Percentiles rank a stretch among this genome's conserved stretches.
Evolutionary conservation across 2,113 vertebrate genomes (phyloP).

Genomic region (Galemys pyrenaicus): DNA sequence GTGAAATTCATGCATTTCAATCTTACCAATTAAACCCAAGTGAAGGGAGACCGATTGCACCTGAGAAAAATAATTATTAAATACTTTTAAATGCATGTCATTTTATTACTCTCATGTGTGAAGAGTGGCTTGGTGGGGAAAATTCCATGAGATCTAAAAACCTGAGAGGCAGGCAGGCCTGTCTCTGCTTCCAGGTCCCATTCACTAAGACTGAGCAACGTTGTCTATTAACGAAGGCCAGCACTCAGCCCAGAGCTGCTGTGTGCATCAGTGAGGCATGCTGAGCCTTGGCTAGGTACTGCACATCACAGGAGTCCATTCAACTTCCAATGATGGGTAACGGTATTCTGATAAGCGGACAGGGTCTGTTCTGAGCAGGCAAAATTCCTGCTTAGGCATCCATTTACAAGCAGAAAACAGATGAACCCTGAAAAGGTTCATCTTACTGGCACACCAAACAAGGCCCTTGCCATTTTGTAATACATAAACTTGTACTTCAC

Average conservation of each 20-base stretch:
- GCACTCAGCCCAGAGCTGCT: background rate
- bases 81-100: background rate
- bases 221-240: background rate
- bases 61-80: slow-evolving; percentile 50
- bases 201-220: background rate
- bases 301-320: background rate
- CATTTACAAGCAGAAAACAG: background rate
- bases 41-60: background rate
- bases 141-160: slow-evolving; percentile 34
- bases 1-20: background rate
- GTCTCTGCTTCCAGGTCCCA: slow-evolving; percentile 1
- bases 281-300: background rate
- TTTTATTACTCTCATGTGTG: background rate
- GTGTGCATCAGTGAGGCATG: background rate
- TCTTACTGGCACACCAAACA: background rate
- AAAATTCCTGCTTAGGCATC: background rate
- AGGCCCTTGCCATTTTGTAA: background rate
- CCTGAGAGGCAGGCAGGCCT: background rate
- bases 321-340: slow-evolving; percentile 2
- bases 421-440: background rate
- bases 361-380: background rate
- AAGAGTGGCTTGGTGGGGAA: background rate
- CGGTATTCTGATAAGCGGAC: background rate
- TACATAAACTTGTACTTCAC: background rate
- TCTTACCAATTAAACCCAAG: slow-evolving; percentile 14